A percentile compares a stretch with the other conserved stretches of the same genome.
Evolutionary conservation across 2,797 vertebrate species (phyloP).

Genomic region (Microctenopoma stevenorrisi): DNA sequence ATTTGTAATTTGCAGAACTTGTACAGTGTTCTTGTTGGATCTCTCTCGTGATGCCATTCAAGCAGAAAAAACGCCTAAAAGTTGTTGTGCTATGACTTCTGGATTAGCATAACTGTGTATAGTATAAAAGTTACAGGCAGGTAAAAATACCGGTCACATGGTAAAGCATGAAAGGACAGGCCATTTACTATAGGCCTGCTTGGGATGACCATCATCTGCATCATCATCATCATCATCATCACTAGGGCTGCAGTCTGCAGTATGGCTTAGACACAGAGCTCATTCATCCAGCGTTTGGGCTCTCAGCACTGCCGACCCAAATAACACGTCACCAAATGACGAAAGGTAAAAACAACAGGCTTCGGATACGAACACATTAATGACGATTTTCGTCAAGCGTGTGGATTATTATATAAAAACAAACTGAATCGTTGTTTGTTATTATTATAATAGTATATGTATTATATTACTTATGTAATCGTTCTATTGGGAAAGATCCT

Average conservation of each 20-base stretch:
- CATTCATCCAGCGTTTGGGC: slow-evolving; percentile 38
- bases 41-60: background rate
- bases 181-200: slow-evolving; percentile 32
- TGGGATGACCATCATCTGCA: slow-evolving; percentile 3
- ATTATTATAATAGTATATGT: background rate
- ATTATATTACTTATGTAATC: background rate
- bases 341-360: slow-evolving; percentile 35
- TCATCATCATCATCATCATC: background rate
- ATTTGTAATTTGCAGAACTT: slow-evolving; percentile 6
- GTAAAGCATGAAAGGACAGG: slow-evolving; percentile 8
- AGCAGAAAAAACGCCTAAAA: background rate
- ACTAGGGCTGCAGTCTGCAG: slow-evolving; percentile 35
- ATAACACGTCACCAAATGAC: slow-evolving; percentile 69
- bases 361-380: slow-evolving; percentile 48
- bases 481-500: background rate
- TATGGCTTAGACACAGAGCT: slow-evolving; percentile 14
- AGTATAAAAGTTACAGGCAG: background rate
- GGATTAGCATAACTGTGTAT: background rate
- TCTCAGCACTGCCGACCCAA: slow-evolving; percentile 40
- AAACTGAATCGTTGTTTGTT: background rate
- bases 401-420: background rate
- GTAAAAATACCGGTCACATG: slow-evolving; percentile 9
- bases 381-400: slow-evolving; percentile 25
- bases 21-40: background rate
- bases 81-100: background rate